Conservation (phyloP, 2,888 invertebrate genomes). For the Nowickia ferox region DNA sequence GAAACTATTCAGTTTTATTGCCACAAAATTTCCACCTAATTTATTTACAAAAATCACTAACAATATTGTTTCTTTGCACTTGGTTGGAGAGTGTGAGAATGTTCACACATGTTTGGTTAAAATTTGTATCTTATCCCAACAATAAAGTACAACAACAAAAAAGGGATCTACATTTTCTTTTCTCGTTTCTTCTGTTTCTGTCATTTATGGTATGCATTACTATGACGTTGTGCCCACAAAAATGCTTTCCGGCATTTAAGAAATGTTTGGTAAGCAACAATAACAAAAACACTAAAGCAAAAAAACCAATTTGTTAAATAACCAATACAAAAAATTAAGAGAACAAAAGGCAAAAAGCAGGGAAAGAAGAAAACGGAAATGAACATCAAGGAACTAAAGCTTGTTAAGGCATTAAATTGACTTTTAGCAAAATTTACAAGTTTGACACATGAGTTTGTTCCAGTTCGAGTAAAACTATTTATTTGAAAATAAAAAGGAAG, state of each 20-base stretch:
- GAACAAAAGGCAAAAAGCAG: not conserved
- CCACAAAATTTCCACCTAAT: slow-evolving; percentile 22
- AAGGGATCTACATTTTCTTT: too few species aligned
- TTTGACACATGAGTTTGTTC: slow-evolving; percentile 52
- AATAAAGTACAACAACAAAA: not conserved
- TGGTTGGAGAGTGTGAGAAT: slow-evolving; percentile 22
- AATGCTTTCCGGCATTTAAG: slow-evolving; percentile 9
- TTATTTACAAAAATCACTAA: slow-evolving; percentile 39
- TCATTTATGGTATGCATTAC: slow-evolving; percentile 21
- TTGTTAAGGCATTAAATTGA: slow-evolving; percentile 42
- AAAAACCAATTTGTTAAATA: slow-evolving; percentile 62
- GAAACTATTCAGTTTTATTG: slow-evolving; percentile 2
- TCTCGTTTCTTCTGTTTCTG: not conserved
- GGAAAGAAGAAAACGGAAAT: not conserved
- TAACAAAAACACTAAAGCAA: slow-evolving; percentile 2
- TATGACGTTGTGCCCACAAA: slow-evolving; percentile 23
- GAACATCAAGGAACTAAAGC: slow-evolving; percentile 35
- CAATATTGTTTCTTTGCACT: slow-evolving; percentile 24
- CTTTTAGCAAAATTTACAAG: slow-evolving; percentile 49
- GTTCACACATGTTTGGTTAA: slow-evolving; percentile 29
- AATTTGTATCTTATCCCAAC: slow-evolving; percentile 2
- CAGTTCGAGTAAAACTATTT: slow-evolving; percentile 16
- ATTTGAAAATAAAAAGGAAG: slow-evolving; percentile 24
- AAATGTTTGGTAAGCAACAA: slow-evolving; percentile 20
- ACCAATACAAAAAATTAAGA: slow-evolving; percentile 12